Evolutionary conservation across 2,888 invertebrate species (phyloP).

Genomic region (Pseudococcus viburni): DNA sequence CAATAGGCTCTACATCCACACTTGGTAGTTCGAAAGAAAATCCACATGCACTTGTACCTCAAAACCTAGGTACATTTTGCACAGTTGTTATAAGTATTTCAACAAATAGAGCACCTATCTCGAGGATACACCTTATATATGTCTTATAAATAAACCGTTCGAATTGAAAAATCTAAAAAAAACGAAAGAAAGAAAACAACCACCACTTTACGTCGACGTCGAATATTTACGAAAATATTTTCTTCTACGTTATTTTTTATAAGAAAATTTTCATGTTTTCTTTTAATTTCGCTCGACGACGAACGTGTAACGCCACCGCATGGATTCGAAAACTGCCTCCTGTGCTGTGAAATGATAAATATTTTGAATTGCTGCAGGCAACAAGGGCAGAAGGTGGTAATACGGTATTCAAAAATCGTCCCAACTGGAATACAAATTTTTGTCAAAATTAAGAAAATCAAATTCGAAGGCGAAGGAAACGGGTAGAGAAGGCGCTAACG

Average conservation of each 20-base stretch:
- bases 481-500: not conserved
- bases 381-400: not conserved
- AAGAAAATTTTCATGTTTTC: slow-evolving; percentile 34
- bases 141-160: not conserved
- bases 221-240: slow-evolving; percentile 38
- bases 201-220: not conserved
- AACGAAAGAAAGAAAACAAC: not conserved
- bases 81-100: not conserved
- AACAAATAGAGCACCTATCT: not conserved
- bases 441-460: slow-evolving; percentile 19
- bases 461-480: not conserved
- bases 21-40: not conserved
- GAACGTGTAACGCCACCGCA: not conserved
- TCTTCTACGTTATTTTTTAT: slow-evolving; percentile 9
- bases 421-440: not conserved
- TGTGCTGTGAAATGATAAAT: not conserved
- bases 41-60: not conserved
- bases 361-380: not conserved
- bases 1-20: too few relatives aligned
- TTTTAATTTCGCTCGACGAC: slow-evolving; percentile 15
- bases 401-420: slow-evolving; percentile 21
- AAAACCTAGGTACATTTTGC: not conserved
- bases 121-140: not conserved
- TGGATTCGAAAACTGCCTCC: not conserved
- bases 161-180: not conserved